Evolutionary conservation across 2,797 vertebrate species (phyloP), one percentile per base, ranked within the genome.

Genomic region (Adelosebastes latens): DNA sequence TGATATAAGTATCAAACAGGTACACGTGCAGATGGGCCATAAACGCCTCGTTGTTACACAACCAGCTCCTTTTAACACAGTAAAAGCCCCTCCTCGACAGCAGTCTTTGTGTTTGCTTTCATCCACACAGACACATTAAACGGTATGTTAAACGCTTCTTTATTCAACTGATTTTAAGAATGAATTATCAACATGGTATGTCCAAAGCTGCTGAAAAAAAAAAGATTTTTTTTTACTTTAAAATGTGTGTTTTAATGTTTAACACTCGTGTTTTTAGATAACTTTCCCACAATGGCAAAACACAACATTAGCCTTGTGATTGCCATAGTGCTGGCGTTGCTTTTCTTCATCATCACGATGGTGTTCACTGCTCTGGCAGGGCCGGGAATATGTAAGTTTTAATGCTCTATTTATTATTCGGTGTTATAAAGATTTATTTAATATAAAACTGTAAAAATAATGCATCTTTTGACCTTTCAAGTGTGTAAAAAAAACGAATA

Each of bases 291-390:
- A 64, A 94, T 94, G 93, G 75, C 77, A 18, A 71, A 84, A 63
- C 90, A 93, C 75, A 79, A 60, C 25, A 58, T 79, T 0, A 79
- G 36, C 42, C 89, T 80, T 29, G 4, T 88, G 55, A 60, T 80
- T 56, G 65, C 81, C 74, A 84, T 88, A 2, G 27, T 77, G 42
- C 14, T 87, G 55, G 87, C 92, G 12, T 2, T 93, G 52, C 2
- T 91, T 14, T 53, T 89, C 36, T 94, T 90, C 77, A 75, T 90
- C 34, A 11, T 88, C 53, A 84, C 90, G 0, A 79, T 94, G 87
- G 87, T 69, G 3, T 90, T 92, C 64, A 86, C 59, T 6, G 89
- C 80, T 60, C 55, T 95, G 80, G 87, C 93, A 22, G 88, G 25
- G 2, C 5, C 49, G 3, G 93, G 94, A 62, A 70, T 39, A 67